Base-by-base conservation (phyloP, 2,797 vertebrate genomes). In the Pachyuromys duprasi region DNA sequence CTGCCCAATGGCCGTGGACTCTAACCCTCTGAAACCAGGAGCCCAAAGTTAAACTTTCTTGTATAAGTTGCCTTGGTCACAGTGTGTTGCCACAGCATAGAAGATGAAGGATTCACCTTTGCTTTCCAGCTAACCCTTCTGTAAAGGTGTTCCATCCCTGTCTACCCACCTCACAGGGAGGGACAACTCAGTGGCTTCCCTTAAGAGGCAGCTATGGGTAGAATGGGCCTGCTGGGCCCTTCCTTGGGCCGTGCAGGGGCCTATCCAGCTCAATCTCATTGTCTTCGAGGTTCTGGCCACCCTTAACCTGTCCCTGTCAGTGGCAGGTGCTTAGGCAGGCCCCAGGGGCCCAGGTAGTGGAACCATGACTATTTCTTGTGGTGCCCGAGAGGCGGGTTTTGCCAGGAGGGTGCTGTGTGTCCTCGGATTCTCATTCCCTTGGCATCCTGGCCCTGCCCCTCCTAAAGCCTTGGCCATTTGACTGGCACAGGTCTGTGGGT, bases 321-420 rank as follows among this genome's bases (percentile, higher is more conserved):
- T 2, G 14, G 42, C 63, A 69, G 26, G n/a, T 17, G 5, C 33
- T 8, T 6, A 13, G 1, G 0, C 0, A 45, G 17, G 12, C 49
- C 42, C 57, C n/a, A 8, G 69, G 63, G 0, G 22, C 24, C 20
- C 36, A 39, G 57, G 3, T 2, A 1, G 36, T 5, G 3, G 72
- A 15, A 45, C 15, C 55, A 36, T 28, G 12, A 39, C 12, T 42
- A 82, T 9, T 78, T 36, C 49, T 33, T 0, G 8, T 13, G 20
- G 17, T 1, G 39, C 17, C 2, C 0, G 0, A 2, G n/a, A 20
- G 31, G 69, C 42, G 1, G 62, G 79, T 53, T 3, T 22, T 14
- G 24, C 31, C 88, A 3, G 49, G 42, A 8, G 1, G 24, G 57
- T 33, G 5, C 57, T 53, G 5, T 11, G 17, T 57, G 0, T 0